These are phyloP conservation scores for Platichthys flesus DNA, from an alignment of 2,113 vertebrate genomes.

Conservation along the genomic window DNA sequence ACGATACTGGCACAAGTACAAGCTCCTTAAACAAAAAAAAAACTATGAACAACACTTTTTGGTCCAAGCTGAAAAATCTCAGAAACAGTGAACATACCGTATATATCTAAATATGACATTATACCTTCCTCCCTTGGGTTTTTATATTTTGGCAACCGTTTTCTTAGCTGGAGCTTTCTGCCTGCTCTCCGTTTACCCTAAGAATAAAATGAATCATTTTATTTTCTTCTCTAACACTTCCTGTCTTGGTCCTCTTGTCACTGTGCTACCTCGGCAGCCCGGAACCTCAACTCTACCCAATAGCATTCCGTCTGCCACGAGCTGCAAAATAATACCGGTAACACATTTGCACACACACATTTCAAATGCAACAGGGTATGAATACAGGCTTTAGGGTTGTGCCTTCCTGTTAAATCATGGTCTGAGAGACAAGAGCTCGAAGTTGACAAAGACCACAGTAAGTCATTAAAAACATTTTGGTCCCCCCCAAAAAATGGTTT, in stretches of 20 bases:
- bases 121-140: constrained; percentile 59
- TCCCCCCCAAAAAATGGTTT: constrained; percentile 69
- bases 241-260: constrained; percentile 36
- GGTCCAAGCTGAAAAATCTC: constrained; percentile 76
- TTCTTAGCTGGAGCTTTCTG: constrained; percentile 8
- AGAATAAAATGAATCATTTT: constrained; percentile 40
- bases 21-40: constrained; percentile 53
- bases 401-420: constrained; percentile 71
- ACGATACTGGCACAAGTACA: constrained; percentile 81
- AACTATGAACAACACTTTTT: constrained; percentile 68
- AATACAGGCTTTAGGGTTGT: constrained; percentile 72
- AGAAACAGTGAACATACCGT: constrained; percentile 61
- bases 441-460: constrained; percentile 71
- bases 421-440: constrained; percentile 70
- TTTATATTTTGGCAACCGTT: constrained; percentile 77
- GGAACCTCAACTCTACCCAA: constrained; percentile 64
- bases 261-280: constrained; percentile 69
- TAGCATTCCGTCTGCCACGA: constrained; percentile 56
- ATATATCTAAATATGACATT: constrained; percentile 62
- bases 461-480: constrained; percentile 75
- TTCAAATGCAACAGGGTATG: constrained; percentile 72
- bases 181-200: constrained; percentile 31
- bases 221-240: constrained; percentile 38
- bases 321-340: constrained; percentile 68
- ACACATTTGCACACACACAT: constrained; percentile 42